Base-by-base conservation (phyloP, 1,140 invertebrate genomes). In the Nasonia vitripennis region DNA sequence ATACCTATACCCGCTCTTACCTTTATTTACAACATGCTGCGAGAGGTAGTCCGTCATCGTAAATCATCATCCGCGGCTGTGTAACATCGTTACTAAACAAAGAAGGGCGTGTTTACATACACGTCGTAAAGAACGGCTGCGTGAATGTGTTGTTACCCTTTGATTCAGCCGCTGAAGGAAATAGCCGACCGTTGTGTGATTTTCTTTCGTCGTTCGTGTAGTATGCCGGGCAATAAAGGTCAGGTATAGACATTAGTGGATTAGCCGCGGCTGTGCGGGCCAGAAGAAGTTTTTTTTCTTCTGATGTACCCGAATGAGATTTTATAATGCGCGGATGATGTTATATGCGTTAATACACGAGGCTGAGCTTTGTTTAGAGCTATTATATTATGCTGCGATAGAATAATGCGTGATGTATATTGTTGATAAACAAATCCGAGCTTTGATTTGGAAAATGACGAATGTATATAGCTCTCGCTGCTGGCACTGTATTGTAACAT, bases 61-160 rank as follows among this genome's bases (percentile, higher is more conserved):
- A 84, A 84, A 84, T 83, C 74, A 78, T 31, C 23, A 27, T 17
- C 23, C 11, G 9, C 37, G 71, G 31, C 67, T 27, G 20, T 83
- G 48, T 83, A 83, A 83, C 67, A 48, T 83, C 27, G 55, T 78
- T 68, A 70, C 82, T 70, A 78, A 78, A 67, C 45, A 83, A 78
- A 83, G 74, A 78, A 7, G 67, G 20, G 1, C 17, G 74, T 17
- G 51, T 37, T 37, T 55, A 2, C 27, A 27, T 55, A 31, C 55
- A 62, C 27, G 20, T 67, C 55, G 78, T 75, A 34, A 68, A 51
- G 70, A 81, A 79, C 71, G 51, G 10, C 27, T 83, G 27, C 27
- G 83, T 71, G 75, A 78, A 79, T 84, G 83, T 67, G 31, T 55
- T 83, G 74, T 70, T 74, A 83, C 82, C 82, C 82, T 83, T 83